A percentile compares a stretch with the other conserved stretches of the same genome.
Conservation (phyloP, 2,797 vertebrate genomes). For the Corythornis leucogaster region DNA sequence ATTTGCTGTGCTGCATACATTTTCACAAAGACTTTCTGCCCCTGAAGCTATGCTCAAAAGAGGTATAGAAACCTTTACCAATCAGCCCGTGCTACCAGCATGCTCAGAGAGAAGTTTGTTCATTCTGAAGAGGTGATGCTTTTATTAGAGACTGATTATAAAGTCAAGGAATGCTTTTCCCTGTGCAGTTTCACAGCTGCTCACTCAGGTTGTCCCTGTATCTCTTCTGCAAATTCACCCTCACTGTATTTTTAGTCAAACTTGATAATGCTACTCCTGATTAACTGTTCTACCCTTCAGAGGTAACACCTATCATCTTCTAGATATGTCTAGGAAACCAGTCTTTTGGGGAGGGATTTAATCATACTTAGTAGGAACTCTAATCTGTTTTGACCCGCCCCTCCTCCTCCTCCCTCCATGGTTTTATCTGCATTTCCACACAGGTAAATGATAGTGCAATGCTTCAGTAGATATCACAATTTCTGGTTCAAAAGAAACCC, state of each 20-base stretch:
- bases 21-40: not conserved
- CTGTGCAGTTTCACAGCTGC: not conserved
- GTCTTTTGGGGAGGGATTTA: not conserved
- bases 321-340: not conserved
- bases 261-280: not conserved
- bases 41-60: not conserved
- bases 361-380: not conserved
- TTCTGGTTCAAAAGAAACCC: not conserved
- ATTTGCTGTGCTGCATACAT: not conserved
- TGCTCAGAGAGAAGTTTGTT: not conserved
- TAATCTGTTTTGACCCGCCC: accelerated
- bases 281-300: not conserved
- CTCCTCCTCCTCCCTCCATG: not conserved
- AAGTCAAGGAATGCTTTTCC: not conserved
- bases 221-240: not conserved
- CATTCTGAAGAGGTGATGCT: not conserved
- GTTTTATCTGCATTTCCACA: not conserved
- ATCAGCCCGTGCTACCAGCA: not conserved
- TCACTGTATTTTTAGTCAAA: not conserved
- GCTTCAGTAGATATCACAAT: not conserved
- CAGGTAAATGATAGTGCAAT: not conserved
- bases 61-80: not conserved
- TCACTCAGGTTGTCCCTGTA: not conserved
- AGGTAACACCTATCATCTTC: not conserved
- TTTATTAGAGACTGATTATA: not conserved